A percentile compares a stretch with the other conserved stretches of the same genome.
These are phyloP conservation scores for Naso thynnoides DNA, from an alignment of 2,797 vertebrate genomes.

Conservation along the genomic window DNA sequence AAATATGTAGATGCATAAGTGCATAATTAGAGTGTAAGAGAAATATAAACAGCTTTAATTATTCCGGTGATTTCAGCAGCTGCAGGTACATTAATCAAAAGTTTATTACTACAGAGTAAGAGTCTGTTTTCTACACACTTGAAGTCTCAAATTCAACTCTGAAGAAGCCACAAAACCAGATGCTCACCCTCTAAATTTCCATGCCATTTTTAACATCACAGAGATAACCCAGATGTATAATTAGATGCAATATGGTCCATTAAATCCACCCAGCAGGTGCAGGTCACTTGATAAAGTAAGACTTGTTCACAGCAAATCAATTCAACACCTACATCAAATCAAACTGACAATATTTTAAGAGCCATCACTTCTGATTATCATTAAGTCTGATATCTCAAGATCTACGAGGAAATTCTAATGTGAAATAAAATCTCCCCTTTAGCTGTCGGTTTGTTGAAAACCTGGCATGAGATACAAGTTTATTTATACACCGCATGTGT, in stretches of 20 bases:
- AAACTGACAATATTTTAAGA: constrained; percentile 64
- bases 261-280: constrained; percentile 47
- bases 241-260: constrained; percentile 26
- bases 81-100: constrained; percentile 56
- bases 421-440: constrained; percentile 79
- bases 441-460: constrained; percentile 80
- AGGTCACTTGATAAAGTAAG: constrained; percentile 42
- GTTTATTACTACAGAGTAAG: constrained; percentile 33
- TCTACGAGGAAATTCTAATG: constrained; percentile 76
- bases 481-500: constrained; percentile 86
- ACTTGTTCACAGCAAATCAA: constrained; percentile 40
- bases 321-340: constrained; percentile 57
- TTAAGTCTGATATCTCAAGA: constrained; percentile 71
- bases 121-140: constrained; percentile 24
- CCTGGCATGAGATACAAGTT: constrained; percentile 79
- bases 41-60: constrained; percentile 64
- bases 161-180: constrained; percentile 4
- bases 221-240: constrained; percentile 26
- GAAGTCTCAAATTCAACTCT: constrained; percentile 25
- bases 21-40: constrained; percentile 66
- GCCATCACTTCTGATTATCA: constrained; percentile 73
- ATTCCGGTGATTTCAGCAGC: constrained; percentile 56
- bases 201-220: constrained; percentile 25
- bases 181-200: constrained; percentile 25
- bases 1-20: constrained; percentile 65